phyloP scores from a whole-genome alignment of 2,888 invertebrate genomes.

The Macrophya alboannulata region DNA sequence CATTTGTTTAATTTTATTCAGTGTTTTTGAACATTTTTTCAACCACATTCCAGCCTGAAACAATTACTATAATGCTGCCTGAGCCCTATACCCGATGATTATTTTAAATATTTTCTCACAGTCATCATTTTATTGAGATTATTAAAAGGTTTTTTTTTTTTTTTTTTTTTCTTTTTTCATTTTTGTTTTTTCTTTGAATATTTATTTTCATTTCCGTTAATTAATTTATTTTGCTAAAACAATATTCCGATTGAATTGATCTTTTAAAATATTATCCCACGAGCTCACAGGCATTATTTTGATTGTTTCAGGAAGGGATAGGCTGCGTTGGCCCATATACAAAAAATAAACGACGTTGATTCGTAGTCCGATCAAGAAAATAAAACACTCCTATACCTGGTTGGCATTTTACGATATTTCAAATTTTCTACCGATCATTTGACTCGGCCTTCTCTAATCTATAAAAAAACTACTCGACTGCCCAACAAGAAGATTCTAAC shows the following conservation, averaged over 20 bases:
- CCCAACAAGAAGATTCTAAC: constrained; percentile 1
- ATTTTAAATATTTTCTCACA: constrained; percentile 66
- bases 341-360: constrained; percentile 30
- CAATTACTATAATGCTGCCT: constrained; percentile 79
- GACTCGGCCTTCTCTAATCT: neutral
- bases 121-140: constrained; percentile 56
- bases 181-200: constrained; percentile 29
- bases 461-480: neutral
- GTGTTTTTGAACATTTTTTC: constrained; percentile 56
- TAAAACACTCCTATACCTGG: constrained; percentile 58
- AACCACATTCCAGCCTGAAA: constrained; percentile 77
- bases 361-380: constrained; percentile 58
- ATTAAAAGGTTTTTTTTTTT: constrained; percentile 56
- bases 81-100: constrained; percentile 74
- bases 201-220: constrained; percentile 55
- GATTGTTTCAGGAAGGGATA: constrained; percentile 84
- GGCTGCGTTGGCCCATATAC: constrained; percentile 64
- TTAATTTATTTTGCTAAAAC: constrained; percentile 37
- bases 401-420: constrained; percentile 3
- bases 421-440: constrained; percentile 11
- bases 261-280: constrained; percentile 55
- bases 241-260: constrained; percentile 59
- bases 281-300: constrained; percentile 79
- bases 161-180: constrained; percentile 56
- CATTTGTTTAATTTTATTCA: constrained; percentile 34